Percentiles rank a stretch among this genome's conserved stretches.
Evolutionary conservation across 1,140 invertebrate species (phyloP).

Genomic region (Maniola jurtina): DNA sequence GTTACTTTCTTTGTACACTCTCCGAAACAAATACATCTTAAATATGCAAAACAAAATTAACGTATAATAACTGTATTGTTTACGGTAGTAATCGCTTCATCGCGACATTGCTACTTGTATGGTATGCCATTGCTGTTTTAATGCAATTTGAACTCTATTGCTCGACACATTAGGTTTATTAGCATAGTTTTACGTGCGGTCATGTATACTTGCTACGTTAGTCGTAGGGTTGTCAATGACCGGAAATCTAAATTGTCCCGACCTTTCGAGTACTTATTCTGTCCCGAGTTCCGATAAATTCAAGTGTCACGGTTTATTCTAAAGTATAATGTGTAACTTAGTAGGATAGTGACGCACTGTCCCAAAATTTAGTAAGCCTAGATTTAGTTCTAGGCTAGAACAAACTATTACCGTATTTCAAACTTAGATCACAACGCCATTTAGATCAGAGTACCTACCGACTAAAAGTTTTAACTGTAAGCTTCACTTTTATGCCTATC

Average conservation of each 20-base stretch:
- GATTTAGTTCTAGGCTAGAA: no score
- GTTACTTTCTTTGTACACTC: not conserved
- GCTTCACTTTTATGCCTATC: no score
- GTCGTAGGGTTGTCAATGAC: not conserved
- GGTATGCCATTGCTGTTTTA: not conserved
- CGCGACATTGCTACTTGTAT: slow-evolving; percentile 24
- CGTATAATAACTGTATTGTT: slow-evolving; percentile 34
- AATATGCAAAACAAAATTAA: slow-evolving; percentile 23
- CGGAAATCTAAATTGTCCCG: not conserved
- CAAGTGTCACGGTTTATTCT: no score
- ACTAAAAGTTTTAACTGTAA: no score
- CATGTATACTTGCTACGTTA: not conserved
- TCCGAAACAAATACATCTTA: slow-evolving; percentile 3
- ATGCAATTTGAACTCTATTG: slow-evolving; percentile 4
- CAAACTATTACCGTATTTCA: no score
- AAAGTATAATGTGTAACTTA: no score
- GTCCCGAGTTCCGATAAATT: not conserved
- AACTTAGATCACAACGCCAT: no score
- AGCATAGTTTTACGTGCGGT: not conserved
- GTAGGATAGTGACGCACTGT: no score
- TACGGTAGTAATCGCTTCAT: slow-evolving; percentile 35
- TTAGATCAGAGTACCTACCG: no score
- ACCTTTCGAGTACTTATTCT: not conserved
- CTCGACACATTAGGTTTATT: not conserved
- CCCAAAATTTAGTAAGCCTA: no score